Evolutionary conservation across 2,888 invertebrate species (phyloP), one percentile per base, ranked within the genome.

Genomic region (Itoplectis maculator): DNA sequence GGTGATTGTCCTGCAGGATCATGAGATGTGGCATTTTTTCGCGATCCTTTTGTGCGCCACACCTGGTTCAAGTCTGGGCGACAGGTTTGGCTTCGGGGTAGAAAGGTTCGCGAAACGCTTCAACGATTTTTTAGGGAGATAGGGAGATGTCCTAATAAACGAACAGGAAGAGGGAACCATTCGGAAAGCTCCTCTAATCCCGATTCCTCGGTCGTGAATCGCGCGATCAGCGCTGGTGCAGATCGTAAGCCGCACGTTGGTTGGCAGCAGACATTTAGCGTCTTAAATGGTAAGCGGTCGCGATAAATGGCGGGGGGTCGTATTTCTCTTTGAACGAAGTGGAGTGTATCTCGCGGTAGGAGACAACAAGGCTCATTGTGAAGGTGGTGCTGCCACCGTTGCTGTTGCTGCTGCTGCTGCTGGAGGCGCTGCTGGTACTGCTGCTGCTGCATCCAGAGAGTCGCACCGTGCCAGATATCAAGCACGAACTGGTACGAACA

Each of bases 1-100:
- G 29, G 29, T 29, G 29, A 29, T 29, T 29, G 5, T 79, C 81
- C 86, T 86, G 68, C 84, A 63, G 84, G 84, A 87, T 83, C 87
- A 84, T 86, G 85, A 85, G 83, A 75, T 66, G 47, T 37, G n/a
- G 13, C 51, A 23, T 70, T 54, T 42, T 45, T 54, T 3, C 23
- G 18, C 23, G 37, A 73, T 45, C 73, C 88, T 88, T 90, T 90
- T 90, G 89, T 90, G 85, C 90, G 87, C 88, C 90, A 89, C 90
- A 90, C 89, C 89, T 90, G 87, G 87, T 87, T 86, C 8, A 61
- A 9, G 37, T n/a, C n/a, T 40, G 15, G 1, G 15, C 15, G 8
- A 18, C 8, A 54, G 23, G 54, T 8, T 11, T 23, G 0, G n/a
- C 35, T 15, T n/a, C 35, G 0, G 59, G 29, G 29, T 40, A 20